A percentile compares a stretch with the other conserved stretches of the same genome.
Evolutionary conservation across 2,113 vertebrate genomes (phyloP).

Genomic region (Nibea albiflora): DNA sequence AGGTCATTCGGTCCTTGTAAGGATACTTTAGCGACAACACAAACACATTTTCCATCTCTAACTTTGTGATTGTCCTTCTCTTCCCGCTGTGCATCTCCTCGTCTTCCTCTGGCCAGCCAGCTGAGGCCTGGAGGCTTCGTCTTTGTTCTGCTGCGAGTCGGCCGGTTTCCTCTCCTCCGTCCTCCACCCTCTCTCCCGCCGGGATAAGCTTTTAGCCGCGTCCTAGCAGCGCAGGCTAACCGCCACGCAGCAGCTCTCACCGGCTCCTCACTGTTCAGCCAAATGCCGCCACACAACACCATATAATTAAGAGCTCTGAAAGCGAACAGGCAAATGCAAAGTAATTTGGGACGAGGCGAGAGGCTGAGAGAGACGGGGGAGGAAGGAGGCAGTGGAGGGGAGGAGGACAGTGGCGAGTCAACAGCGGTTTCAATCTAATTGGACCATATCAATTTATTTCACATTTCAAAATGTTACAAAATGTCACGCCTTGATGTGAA

Average conservation of each 20-base stretch:
- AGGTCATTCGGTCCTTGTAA: neutral
- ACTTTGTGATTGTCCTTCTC: conserved; percentile 10
- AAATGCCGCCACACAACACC: conserved; percentile 78
- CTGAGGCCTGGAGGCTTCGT: conserved; percentile 20
- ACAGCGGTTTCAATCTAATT: conserved; percentile 80
- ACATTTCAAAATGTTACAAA: conserved; percentile 75
- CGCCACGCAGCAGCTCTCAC: conserved; percentile 66
- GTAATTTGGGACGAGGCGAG: conserved; percentile 81
- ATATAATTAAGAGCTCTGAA: conserved; percentile 83
- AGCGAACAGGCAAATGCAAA: conserved; percentile 76
- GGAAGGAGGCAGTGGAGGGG: conserved; percentile 15
- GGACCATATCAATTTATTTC: conserved; percentile 86
- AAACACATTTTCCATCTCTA: neutral
- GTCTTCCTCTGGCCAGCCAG: conserved; percentile 22
- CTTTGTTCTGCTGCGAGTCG: conserved; percentile 12
- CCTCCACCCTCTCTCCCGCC: conserved; percentile 48
- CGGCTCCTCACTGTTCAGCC: conserved; percentile 83
- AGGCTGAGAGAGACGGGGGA: conserved; percentile 40
- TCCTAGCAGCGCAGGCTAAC: conserved; percentile 75
- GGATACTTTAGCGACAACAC: neutral
- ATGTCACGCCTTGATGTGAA: conserved; percentile 83
- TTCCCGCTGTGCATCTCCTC: conserved; percentile 12
- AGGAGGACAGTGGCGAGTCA: conserved; percentile 36
- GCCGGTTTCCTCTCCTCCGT: conserved; percentile 11
- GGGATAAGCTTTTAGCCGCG: conserved; percentile 77